These are phyloP conservation scores for Ascidia mentula DNA, from an alignment of 23 tunicate genomes.

Conservation along the genomic window DNA sequence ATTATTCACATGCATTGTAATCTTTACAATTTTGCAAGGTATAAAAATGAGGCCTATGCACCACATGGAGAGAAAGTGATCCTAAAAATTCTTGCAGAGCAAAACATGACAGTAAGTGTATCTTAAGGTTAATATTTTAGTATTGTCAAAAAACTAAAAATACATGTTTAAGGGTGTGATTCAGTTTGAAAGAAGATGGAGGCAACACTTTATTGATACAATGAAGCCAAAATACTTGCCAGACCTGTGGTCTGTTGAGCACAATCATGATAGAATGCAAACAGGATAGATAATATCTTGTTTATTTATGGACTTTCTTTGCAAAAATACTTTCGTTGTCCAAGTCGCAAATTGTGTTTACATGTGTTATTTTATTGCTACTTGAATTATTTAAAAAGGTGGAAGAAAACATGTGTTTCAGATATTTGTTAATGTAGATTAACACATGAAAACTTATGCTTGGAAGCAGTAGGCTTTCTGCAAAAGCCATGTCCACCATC, in stretches of 20 bases:
- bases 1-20: too few species aligned
- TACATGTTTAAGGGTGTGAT: conserved; percentile 51
- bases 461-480: not conserved
- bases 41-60: conserved; percentile 62
- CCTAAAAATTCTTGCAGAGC: conserved; percentile 13
- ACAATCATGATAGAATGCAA: conserved; percentile 60
- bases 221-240: conserved; percentile 93
- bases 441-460: too few species aligned
- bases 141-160: not conserved
- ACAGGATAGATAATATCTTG: not conserved
- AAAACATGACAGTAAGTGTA: conserved; percentile 28
- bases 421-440: too few species aligned
- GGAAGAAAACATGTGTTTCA: not conserved
- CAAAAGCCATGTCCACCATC: not conserved
- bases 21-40: conserved; percentile 16
- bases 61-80: conserved; percentile 92
- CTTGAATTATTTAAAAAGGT: not conserved
- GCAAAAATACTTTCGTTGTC: too few species aligned
- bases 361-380: not conserved
- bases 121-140: not conserved
- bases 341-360: too few species aligned
- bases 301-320: too few species aligned
- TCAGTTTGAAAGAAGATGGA: conserved; percentile 79
- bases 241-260: conserved; percentile 81
- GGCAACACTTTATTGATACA: conserved; percentile 70